These are phyloP conservation scores for Microchrysa polita DNA, from an alignment of 2,888 invertebrate species.

Conservation along the genomic window DNA sequence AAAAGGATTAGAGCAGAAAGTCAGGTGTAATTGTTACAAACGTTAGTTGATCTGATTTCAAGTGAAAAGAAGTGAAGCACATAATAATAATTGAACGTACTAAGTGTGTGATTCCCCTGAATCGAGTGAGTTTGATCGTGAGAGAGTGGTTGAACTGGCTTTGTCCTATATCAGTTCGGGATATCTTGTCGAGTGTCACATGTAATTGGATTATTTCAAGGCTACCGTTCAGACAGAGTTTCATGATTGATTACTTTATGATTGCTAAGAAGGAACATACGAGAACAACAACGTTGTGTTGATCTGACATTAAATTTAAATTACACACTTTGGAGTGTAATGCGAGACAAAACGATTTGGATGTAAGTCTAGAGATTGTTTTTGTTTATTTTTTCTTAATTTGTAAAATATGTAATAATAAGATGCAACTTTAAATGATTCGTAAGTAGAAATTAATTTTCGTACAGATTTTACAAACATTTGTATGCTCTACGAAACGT, in stretches of 20 bases:
- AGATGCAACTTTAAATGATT: too few species aligned
- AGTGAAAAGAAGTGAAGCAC: not conserved
- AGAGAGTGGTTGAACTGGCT: too few species aligned
- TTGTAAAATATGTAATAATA: too few species aligned
- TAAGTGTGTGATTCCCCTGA: not conserved
- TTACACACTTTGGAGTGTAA: too few species aligned
- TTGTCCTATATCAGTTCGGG: not conserved
- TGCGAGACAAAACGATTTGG: not conserved
- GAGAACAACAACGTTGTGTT: too few species aligned
- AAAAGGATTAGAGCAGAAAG: too few species aligned
- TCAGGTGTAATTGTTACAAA: too few species aligned
- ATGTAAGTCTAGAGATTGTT: not conserved
- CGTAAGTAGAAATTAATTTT: too few species aligned
- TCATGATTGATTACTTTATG: conserved; percentile 33
- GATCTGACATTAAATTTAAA: not conserved
- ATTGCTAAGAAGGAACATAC: not conserved
- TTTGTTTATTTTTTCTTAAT: too few species aligned
- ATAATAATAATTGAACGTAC: conserved; percentile 1
- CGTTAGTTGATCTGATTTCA: not conserved
- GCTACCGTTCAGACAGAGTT: conserved; percentile 12
- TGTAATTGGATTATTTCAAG: conserved; percentile 33
- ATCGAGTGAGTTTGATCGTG: not conserved
- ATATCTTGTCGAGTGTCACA: conserved; percentile 18
- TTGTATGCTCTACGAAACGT: too few species aligned
- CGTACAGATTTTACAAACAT: too few species aligned